Conservation (phyloP, 2,888 invertebrate genomes). For the Malachius bipustulatus region DNA sequence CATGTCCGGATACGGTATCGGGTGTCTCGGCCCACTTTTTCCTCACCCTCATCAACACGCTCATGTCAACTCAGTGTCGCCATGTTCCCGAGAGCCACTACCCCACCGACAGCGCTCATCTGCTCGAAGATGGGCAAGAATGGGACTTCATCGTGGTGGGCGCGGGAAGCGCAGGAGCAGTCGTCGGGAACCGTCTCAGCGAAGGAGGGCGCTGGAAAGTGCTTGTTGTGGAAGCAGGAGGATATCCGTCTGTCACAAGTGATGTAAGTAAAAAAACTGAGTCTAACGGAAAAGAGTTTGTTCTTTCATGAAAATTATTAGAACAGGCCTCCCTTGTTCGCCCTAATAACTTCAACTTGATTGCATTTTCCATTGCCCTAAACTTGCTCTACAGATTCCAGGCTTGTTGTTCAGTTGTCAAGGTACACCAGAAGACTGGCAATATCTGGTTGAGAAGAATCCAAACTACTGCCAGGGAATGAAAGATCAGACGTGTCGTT, state of each 20-base stretch:
- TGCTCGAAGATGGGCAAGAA: conserved; percentile 21
- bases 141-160: conserved; percentile 44
- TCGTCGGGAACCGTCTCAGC: conserved; percentile 39
- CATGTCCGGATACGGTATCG: conserved; percentile 26
- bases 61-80: conserved; percentile 46
- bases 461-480: conserved; percentile 31
- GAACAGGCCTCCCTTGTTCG: background rate
- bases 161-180: conserved; percentile 41
- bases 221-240: conserved; percentile 43
- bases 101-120: conserved; percentile 21
- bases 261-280: conserved; percentile 34
- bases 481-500: conserved; percentile 35
- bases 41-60: conserved; percentile 43
- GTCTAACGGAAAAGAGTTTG: no score
- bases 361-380: no score
- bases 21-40: conserved; percentile 42
- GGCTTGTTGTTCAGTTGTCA: conserved; percentile 29
- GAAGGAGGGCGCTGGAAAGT: conserved; percentile 38
- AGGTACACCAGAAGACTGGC: conserved; percentile 28
- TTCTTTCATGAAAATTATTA: background rate
- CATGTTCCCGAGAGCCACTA: conserved; percentile 32
- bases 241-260: conserved; percentile 36
- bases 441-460: conserved; percentile 40
- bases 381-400: conserved; percentile 31
- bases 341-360: no score